Evolutionary conservation across 2,113 vertebrate species (phyloP).

Genomic region (Poeciliopsis occidentalis): DNA sequence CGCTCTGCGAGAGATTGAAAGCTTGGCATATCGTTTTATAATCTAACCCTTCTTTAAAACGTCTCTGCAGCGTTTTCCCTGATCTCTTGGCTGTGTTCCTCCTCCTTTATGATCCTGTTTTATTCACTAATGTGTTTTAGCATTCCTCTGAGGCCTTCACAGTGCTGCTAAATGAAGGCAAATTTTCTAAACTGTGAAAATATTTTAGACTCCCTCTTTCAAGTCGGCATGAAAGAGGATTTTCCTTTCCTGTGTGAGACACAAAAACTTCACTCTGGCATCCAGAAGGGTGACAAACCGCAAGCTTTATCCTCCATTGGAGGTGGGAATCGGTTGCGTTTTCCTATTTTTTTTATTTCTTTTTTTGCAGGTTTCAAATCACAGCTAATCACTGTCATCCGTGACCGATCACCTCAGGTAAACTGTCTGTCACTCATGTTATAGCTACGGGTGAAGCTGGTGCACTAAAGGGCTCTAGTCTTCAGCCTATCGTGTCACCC

Average conservation of each 20-base stretch:
- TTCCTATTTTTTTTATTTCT: no score
- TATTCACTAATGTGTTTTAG: no score
- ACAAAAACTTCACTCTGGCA: neutral
- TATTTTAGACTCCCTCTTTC: neutral
- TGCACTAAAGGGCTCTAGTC: neutral
- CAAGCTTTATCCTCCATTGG: neutral
- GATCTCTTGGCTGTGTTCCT: no score
- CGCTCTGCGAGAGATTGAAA: no score
- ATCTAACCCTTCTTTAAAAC: no score
- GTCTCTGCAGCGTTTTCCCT: no score
- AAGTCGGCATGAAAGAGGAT: no score
- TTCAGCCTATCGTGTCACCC: neutral
- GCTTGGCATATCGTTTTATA: no score
- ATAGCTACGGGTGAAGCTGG: neutral
- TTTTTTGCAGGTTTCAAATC: neutral
- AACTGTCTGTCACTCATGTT: neutral
- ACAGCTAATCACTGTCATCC: neutral
- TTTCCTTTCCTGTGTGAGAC: neutral
- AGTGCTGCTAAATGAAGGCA: neutral
- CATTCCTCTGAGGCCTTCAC: no score
- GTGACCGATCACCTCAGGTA: neutral
- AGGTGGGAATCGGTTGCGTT: neutral
- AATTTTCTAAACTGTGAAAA: neutral
- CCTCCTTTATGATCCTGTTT: no score
- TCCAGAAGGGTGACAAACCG: neutral